These are phyloP conservation scores for Barypeithes pellucidus DNA, from an alignment of 2,888 invertebrate species.

Conservation along the genomic window DNA sequence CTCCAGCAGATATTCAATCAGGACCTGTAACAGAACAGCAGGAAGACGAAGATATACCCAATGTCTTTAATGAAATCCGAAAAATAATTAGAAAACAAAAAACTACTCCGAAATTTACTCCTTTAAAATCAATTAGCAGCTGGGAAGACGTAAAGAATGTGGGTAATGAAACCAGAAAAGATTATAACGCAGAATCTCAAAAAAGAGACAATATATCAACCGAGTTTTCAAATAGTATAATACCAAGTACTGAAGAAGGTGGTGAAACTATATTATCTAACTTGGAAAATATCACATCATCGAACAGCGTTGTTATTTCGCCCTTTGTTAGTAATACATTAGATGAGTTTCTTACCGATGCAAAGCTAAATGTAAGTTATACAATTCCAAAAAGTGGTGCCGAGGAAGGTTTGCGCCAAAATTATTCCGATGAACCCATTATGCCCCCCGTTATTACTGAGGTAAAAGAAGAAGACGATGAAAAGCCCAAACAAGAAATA, in stretches of 20 bases:
- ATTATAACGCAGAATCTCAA: not conserved
- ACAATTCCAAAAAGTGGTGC: constrained; percentile 67
- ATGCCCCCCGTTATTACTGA: constrained; percentile 41
- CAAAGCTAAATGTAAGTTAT: constrained; percentile 70
- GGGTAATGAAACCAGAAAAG: not conserved
- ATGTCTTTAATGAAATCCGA: constrained; percentile 57
- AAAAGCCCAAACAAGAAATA: constrained; percentile 48
- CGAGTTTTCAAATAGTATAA: not conserved
- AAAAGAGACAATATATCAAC: not conserved
- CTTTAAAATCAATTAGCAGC: not conserved
- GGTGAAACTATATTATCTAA: constrained; percentile 5
- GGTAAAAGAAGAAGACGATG: constrained; percentile 34
- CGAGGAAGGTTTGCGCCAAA: constrained; percentile 61
- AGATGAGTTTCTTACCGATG: constrained; percentile 72
- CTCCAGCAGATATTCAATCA: not conserved
- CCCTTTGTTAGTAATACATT: constrained; percentile 72
- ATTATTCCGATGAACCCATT: constrained; percentile 54
- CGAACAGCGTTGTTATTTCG: constrained; percentile 58
- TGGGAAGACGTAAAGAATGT: not conserved
- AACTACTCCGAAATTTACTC: not conserved
- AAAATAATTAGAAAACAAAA: constrained; percentile 58
- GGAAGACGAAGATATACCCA: constrained; percentile 47
- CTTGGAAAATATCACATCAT: constrained; percentile 11
- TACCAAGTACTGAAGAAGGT: not conserved
- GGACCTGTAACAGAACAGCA: not conserved